Evolutionary conservation across 2,888 invertebrate species (phyloP).

Genomic region (Diogma glabrata): DNA sequence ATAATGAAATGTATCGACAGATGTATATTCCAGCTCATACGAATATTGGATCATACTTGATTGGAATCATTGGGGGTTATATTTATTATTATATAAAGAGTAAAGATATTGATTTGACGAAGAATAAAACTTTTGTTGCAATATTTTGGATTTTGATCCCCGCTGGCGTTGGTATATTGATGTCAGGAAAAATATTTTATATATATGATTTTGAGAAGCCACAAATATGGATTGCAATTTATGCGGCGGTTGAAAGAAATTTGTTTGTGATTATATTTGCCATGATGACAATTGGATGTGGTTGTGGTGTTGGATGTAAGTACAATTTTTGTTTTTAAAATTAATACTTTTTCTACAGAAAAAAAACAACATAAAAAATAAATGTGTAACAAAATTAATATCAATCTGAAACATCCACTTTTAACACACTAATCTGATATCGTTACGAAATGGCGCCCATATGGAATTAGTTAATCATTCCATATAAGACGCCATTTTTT

Average conservation of each 20-base stretch:
- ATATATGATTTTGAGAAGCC: constrained; percentile 13
- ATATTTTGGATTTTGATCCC: constrained; percentile 7
- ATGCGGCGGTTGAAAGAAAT: constrained; percentile 10
- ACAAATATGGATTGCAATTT: constrained; percentile 12
- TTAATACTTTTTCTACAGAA: too few relatives aligned
- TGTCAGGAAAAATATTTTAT: constrained; percentile 13
- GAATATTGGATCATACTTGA: constrained; percentile 36
- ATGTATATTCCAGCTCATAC: constrained; percentile 37
- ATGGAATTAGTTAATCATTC: too few relatives aligned
- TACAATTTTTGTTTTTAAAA: too few relatives aligned
- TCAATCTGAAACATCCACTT: too few relatives aligned
- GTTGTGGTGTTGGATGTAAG: constrained; percentile 12
- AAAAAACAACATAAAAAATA: too few relatives aligned
- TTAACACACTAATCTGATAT: too few relatives aligned
- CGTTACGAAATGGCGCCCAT: too few relatives aligned
- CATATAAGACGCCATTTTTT: too few relatives aligned
- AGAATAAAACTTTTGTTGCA: neutral
- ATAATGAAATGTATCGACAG: constrained; percentile 26
- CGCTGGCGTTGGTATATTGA: neutral
- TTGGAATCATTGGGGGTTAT: constrained; percentile 38
- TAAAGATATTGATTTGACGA: neutral
- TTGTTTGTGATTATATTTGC: constrained; percentile 12
- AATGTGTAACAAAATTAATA: too few relatives aligned
- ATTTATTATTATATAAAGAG: constrained; percentile 26
- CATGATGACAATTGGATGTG: constrained; percentile 10